Conservation (phyloP, 2,888 invertebrate species). For the Calameuta idolon region DNA sequence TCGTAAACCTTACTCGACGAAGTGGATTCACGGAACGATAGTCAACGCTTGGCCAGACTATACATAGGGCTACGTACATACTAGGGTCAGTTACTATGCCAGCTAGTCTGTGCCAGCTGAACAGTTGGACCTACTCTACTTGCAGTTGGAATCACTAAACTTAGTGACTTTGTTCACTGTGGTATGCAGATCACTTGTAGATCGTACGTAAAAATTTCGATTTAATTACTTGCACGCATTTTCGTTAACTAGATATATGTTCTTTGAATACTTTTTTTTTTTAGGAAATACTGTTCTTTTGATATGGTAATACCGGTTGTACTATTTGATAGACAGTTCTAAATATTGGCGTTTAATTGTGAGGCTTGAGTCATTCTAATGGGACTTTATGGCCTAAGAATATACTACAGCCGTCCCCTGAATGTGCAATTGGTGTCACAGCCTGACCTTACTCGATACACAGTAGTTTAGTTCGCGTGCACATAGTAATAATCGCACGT, state of each 20-base stretch:
- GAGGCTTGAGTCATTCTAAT: not conserved
- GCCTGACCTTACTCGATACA: not conserved
- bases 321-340: not conserved
- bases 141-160: slow-evolving; percentile 37
- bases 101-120: not conserved
- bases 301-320: not conserved
- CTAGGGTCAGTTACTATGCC: slow-evolving; percentile 5
- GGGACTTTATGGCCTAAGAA: not conserved
- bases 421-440: not conserved
- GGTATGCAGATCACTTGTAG: not conserved
- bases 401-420: not conserved
- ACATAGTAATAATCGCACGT: not conserved
- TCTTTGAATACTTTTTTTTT: not conserved
- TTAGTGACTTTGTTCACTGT: slow-evolving; percentile 20
- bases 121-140: slow-evolving; percentile 2
- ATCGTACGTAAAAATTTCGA: not conserved
- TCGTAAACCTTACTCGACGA: slow-evolving; percentile 38
- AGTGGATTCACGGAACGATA: slow-evolving; percentile 38
- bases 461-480: not conserved
- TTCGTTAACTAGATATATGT: not conserved
- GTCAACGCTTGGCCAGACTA: slow-evolving; percentile 25
- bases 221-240: not conserved
- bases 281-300: not conserved
- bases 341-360: not conserved
- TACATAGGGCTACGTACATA: slow-evolving; percentile 19